Conservation (phyloP, 2,797 vertebrate species). For the Sylvilagus floridanus region DNA sequence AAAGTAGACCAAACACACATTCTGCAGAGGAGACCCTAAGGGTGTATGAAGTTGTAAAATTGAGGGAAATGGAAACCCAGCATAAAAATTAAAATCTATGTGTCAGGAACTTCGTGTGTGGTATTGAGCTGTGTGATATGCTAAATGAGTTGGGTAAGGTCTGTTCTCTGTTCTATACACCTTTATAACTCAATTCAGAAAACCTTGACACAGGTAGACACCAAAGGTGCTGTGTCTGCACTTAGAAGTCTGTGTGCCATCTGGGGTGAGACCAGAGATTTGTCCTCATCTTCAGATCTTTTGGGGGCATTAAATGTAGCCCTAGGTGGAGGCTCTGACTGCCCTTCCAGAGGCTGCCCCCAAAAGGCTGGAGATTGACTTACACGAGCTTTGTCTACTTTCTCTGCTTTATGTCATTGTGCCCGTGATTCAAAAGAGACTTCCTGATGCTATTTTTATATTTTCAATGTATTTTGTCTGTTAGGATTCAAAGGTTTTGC, state of each 20-base stretch:
- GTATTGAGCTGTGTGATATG: background rate
- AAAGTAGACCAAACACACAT: slow-evolving; percentile 27
- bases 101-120: background rate
- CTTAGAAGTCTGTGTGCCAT: background rate
- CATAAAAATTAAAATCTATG: slow-evolving; percentile 34
- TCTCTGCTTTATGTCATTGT: background rate
- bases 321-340: background rate
- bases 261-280: background rate
- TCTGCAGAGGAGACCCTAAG: background rate
- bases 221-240: background rate
- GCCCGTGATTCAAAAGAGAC: background rate
- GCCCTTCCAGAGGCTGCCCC: background rate
- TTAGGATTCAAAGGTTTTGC: slow-evolving; percentile 1
- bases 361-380: background rate
- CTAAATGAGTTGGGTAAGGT: background rate
- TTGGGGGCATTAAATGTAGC: rapidly evolving
- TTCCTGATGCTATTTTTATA: background rate
- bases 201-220: background rate
- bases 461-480: slow-evolving; percentile 33
- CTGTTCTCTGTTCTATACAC: background rate
- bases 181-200: background rate
- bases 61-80: background rate
- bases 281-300: background rate
- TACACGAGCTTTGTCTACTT: background rate
- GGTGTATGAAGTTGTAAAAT: slow-evolving; percentile 22